A percentile compares a stretch with the other conserved stretches of the same genome.
phyloP scores from a whole-genome alignment of 2,888 invertebrate genomes.

The Micropterix aruncella region DNA sequence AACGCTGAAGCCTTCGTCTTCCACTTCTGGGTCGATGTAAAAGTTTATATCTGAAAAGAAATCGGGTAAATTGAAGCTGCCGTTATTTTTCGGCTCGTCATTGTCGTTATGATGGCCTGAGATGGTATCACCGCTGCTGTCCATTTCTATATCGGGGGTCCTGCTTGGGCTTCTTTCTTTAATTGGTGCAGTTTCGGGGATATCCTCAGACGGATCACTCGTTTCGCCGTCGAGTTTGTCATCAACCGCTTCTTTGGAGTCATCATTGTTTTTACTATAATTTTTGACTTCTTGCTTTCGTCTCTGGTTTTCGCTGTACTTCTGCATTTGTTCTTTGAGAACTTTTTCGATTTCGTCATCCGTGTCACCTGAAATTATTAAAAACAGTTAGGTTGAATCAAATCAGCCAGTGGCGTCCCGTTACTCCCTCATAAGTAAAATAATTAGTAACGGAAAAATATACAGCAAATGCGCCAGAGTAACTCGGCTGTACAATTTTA shows the following conservation, averaged over 20 bases:
- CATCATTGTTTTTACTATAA: conserved; percentile 4
- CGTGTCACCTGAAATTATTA: conserved; percentile 34
- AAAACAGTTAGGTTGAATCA: too few relatives aligned
- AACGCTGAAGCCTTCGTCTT: conserved; percentile 20
- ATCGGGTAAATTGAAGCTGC: conserved; percentile 20
- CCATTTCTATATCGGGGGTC: neutral
- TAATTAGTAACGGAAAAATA: too few relatives aligned
- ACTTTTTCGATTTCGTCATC: conserved; percentile 47
- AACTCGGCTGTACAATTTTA: too few relatives aligned
- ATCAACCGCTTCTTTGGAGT: conserved; percentile 8
- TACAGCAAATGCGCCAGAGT: too few relatives aligned
- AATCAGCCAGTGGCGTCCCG: too few relatives aligned
- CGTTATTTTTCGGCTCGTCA: neutral
- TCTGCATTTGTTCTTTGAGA: conserved; percentile 14
- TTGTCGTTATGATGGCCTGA: neutral
- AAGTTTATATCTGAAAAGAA: conserved; percentile 35
- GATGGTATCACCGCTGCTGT: neutral
- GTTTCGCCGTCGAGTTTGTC: conserved; percentile 4
- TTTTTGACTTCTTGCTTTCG: conserved; percentile 11
- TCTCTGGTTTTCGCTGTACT: conserved; percentile 9
- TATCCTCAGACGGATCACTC: conserved; percentile 6
- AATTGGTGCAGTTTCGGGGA: conserved; percentile 2
- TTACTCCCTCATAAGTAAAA: too few relatives aligned
- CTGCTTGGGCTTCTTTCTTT: neutral
- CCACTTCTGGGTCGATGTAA: conserved; percentile 19